These are phyloP conservation scores for Sitta carolinensis DNA, from an alignment of 2,797 vertebrate genomes.

Conservation along the genomic window DNA sequence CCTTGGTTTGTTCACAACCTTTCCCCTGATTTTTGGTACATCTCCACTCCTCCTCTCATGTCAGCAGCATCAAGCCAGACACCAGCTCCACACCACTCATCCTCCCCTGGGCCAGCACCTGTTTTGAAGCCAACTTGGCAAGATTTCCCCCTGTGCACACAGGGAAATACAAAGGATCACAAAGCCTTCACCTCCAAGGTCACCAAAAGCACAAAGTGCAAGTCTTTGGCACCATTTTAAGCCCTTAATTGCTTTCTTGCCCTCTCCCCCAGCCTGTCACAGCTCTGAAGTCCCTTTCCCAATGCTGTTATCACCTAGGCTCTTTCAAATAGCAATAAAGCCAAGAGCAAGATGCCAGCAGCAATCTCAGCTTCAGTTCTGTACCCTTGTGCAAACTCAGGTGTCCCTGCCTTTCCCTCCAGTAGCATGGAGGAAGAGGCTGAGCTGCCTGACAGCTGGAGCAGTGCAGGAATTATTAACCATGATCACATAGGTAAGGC, in stretches of 20 bases:
- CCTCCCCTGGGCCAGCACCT: background rate
- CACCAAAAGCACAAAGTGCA: background rate
- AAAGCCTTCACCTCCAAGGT: background rate
- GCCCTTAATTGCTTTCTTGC: background rate
- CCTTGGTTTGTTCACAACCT: background rate
- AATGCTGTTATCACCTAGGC: background rate
- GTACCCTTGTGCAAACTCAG: background rate
- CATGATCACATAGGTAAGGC: accelerated
- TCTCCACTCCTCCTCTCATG: background rate
- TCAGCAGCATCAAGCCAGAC: background rate
- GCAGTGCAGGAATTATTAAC: background rate
- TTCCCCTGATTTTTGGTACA: background rate
- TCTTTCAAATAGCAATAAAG: background rate
- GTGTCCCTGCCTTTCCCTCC: background rate
- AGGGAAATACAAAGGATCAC: background rate
- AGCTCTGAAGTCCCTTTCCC: background rate
- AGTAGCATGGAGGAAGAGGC: background rate
- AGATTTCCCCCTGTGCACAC: background rate
- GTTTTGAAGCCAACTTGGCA: background rate
- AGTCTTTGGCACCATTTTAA: background rate
- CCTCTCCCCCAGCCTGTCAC: background rate
- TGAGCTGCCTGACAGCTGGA: background rate
- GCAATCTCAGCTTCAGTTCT: background rate
- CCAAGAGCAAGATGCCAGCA: background rate
- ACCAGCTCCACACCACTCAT: background rate